phyloP scores from a whole-genome alignment of 2,888 invertebrate species.

The Schrankia costaestrigalis region DNA sequence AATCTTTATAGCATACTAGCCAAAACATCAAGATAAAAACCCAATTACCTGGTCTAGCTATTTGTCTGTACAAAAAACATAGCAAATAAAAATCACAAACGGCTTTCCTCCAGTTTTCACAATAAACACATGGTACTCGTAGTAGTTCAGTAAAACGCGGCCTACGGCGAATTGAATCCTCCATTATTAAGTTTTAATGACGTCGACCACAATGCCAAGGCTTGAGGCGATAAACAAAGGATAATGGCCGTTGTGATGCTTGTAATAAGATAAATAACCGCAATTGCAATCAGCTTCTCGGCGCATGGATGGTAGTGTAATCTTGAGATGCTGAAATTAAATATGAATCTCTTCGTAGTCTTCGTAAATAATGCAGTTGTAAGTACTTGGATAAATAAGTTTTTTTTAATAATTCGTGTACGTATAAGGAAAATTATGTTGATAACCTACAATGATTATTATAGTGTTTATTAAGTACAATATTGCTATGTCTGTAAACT shows the following conservation, averaged over 20 bases:
- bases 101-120: slow-evolving; percentile 35
- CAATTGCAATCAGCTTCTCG: slow-evolving; percentile 38
- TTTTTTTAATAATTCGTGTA: no score
- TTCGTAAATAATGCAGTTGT: no score
- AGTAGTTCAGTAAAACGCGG: slow-evolving; percentile 37
- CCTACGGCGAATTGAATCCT: slow-evolving; percentile 56
- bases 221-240: slow-evolving; percentile 61
- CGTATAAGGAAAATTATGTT: no score
- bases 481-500: no score
- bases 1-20: slow-evolving; percentile 8
- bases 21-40: slow-evolving; percentile 31
- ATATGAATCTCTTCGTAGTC: slow-evolving; percentile 37
- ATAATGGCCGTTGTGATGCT: slow-evolving; percentile 60
- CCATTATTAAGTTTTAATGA: slow-evolving; percentile 76
- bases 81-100: slow-evolving; percentile 33
- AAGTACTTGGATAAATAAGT: no score
- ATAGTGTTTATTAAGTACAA: no score
- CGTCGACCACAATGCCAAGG: slow-evolving; percentile 54
- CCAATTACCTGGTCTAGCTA: slow-evolving; percentile 25
- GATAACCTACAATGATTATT: no score
- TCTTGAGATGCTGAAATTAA: slow-evolving; percentile 46
- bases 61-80: slow-evolving; percentile 29
- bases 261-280: slow-evolving; percentile 64
- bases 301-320: slow-evolving; percentile 39
- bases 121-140: slow-evolving; percentile 51